phyloP scores from a whole-genome alignment of 2,888 invertebrate species.

The Tetanocera ferruginea region DNA sequence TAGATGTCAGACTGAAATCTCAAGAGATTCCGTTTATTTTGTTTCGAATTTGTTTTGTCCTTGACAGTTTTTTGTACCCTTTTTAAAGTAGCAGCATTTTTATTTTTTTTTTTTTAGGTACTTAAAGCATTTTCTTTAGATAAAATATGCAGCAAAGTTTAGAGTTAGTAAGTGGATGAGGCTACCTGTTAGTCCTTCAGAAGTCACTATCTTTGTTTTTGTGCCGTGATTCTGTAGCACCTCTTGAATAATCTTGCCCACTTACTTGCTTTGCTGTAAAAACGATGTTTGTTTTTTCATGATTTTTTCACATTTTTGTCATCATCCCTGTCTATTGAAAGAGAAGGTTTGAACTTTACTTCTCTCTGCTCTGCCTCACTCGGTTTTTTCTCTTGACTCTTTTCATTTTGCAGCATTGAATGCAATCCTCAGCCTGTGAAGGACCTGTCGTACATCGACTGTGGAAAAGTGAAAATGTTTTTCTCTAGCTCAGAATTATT shows the following conservation, averaged over 20 bases:
- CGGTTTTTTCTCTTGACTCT: background rate
- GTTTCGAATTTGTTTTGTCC: background rate
- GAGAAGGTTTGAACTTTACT: background rate
- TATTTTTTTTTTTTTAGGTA: background rate
- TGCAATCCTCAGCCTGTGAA: background rate
- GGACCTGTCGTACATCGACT: background rate
- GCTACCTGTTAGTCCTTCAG: background rate
- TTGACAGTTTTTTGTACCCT: background rate
- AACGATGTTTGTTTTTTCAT: background rate
- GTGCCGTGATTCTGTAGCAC: background rate
- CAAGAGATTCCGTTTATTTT: background rate
- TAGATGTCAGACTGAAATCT: background rate
- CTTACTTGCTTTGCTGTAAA: background rate
- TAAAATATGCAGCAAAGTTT: no score
- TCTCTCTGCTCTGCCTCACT: background rate
- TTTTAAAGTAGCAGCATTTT: background rate
- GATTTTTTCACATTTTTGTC: background rate
- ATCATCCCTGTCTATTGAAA: background rate
- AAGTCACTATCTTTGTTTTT: background rate
- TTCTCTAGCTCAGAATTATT: conserved; percentile 25
- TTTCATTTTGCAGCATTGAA: background rate
- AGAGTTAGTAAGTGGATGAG: background rate
- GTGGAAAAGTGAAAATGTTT: conserved; percentile 20
- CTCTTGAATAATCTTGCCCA: background rate
- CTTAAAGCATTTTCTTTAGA: background rate